These are phyloP conservation scores for Drosophila sproati DNA, from an alignment of 1,140 invertebrate species.

Conservation along the genomic window DNA sequence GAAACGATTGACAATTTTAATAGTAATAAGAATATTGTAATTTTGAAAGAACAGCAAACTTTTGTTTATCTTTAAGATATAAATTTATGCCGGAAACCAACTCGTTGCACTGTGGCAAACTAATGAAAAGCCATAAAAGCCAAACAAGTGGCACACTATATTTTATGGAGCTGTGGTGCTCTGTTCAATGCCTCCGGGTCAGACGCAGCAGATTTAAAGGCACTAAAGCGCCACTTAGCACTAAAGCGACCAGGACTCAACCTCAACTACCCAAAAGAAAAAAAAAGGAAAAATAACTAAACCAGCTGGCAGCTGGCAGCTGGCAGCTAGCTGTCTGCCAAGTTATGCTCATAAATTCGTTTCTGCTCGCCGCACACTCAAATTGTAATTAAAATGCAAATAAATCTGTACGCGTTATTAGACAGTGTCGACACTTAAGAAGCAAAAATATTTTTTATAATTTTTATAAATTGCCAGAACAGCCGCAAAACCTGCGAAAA, in stretches of 20 bases:
- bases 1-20: too few relatives aligned
- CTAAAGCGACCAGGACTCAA: constrained; percentile 58
- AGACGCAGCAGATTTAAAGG: constrained; percentile 72
- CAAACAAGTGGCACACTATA: constrained; percentile 79
- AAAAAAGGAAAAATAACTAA: background rate
- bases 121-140: constrained; percentile 81
- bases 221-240: constrained; percentile 78
- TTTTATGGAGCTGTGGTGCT: constrained; percentile 58
- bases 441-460: constrained; percentile 36
- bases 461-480: constrained; percentile 60
- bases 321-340: constrained; percentile 6
- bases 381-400: constrained; percentile 78
- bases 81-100: background rate
- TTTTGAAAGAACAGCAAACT: constrained; percentile 11
- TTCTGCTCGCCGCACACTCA: constrained; percentile 37
- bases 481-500: background rate
- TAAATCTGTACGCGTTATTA: constrained; percentile 68
- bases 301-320: background rate
- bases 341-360: constrained; percentile 32
- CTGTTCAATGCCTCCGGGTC: constrained; percentile 34
- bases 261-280: constrained; percentile 7
- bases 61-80: background rate
- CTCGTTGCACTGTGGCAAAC: constrained; percentile 29
- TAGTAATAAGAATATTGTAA: too few relatives aligned
- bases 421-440: constrained; percentile 22